phyloP scores from a whole-genome alignment of 1,140 invertebrate species.

The Bombus sibiricus region DNA sequence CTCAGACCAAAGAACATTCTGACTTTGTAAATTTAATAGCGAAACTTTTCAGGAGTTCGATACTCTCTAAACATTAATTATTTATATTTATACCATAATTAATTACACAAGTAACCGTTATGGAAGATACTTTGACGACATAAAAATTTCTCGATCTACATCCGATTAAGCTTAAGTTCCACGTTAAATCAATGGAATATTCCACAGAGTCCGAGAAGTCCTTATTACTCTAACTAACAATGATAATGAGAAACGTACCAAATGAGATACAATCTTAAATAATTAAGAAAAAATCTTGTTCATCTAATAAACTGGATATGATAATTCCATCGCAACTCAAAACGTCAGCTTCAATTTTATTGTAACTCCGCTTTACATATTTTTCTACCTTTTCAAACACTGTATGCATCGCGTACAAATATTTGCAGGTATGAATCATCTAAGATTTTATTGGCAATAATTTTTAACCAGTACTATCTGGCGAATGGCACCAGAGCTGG shows the following conservation, averaged over 20 bases:
- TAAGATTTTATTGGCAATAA: background rate
- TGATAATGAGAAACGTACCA: too few relatives aligned
- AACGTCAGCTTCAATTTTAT: background rate
- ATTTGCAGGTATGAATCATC: slow-evolving; percentile 1
- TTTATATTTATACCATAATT: background rate
- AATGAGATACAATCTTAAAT: too few relatives aligned
- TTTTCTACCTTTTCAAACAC: background rate
- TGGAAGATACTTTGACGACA: background rate
- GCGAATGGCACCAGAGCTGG: background rate
- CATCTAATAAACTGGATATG: background rate
- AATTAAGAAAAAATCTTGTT: too few relatives aligned
- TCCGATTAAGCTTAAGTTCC: background rate
- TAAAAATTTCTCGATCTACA: background rate
- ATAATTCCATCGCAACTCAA: background rate
- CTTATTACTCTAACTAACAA: too few relatives aligned
- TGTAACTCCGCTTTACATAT: background rate
- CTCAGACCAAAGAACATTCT: background rate
- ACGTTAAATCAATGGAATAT: background rate
- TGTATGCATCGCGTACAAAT: background rate
- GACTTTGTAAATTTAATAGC: background rate
- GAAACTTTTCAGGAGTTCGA: too few relatives aligned
- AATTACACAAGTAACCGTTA: background rate
- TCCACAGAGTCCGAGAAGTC: background rate
- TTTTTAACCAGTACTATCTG: background rate
- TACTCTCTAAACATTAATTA: background rate